Evolutionary conservation across 2,113 vertebrate species (phyloP), one percentile per base, ranked within the genome.

Genomic region (Tachysurus fulvidraco): DNA sequence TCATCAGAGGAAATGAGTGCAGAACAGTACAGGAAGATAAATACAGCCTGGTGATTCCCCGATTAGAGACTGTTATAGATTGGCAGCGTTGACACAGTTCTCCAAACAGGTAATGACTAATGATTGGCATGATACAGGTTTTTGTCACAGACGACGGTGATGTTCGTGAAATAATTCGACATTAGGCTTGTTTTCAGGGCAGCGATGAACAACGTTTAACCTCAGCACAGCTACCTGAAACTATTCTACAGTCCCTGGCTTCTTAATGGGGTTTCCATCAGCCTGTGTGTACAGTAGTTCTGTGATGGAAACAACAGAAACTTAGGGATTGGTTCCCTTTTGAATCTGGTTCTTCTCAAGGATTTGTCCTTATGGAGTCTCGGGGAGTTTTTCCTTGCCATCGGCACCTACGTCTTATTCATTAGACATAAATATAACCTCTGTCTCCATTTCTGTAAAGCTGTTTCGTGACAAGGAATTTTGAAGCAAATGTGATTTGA

Each of bases 91-190:
- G 67, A 57, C 52, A 76, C 59, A 57, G 16, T 83, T 89, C 81
- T 85, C 83, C 83, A 79, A 73, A 77, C 82, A 88, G 81, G 81
- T 82, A 55, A 83, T 87, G 87, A 85, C 71, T 85, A 55, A 78
- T 83, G 67, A 85, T 36, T 44, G 19, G 13, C 10, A 14, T 79
- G 59, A 76, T 80, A 81, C 74, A 23, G 73, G n/a, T 46, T 65
- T 41, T 81, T 67, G 28, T 67, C 44, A 36, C 30, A 3, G 5
- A 54, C 41, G 28, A 21, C 41, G 8, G 19, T 41, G 78, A 59
- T 59, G 78, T 59, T 81, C 12, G 30, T 41, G 54, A 28, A 4
- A 59, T 19, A 36, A 41, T 36, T 57, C 10, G 21, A 41, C 30
- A 23, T 9, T 2, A 21, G 10, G 5, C 9, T 12, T 79, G 25